These are phyloP conservation scores for Drosophila seclusa DNA, from an alignment of 2,888 invertebrate genomes.

Conservation along the genomic window DNA sequence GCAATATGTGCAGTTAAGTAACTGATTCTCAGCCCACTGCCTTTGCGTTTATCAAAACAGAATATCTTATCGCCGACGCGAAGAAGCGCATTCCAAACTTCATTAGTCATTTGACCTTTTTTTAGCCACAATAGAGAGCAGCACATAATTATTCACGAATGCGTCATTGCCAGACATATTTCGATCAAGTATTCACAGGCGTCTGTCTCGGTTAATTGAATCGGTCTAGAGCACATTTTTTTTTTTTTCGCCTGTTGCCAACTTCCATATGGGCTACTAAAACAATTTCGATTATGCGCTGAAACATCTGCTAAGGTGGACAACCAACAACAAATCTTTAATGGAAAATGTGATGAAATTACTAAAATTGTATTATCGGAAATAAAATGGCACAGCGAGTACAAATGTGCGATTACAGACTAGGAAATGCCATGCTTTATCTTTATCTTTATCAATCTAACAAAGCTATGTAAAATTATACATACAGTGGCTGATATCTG, in stretches of 20 bases:
- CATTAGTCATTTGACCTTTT: conserved; percentile 47
- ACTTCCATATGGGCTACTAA: conserved; percentile 50
- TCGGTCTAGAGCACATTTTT: conserved; percentile 20
- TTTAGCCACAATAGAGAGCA: conserved; percentile 17
- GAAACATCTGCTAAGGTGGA: conserved; percentile 64
- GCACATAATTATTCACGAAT: conserved; percentile 42
- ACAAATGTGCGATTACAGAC: background rate
- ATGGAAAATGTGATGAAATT: background rate
- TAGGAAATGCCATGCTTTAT: background rate
- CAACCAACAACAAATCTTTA: conserved; percentile 13
- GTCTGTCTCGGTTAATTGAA: conserved; percentile 35
- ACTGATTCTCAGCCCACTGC: conserved; percentile 11
- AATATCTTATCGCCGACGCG: conserved; percentile 30
- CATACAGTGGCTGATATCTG: background rate
- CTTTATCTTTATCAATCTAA: background rate
- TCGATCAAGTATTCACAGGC: conserved; percentile 28
- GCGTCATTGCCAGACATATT: conserved; percentile 40
- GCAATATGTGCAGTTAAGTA: conserved; percentile 33
- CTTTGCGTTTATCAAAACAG: conserved; percentile 38
- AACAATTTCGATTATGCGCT: conserved; percentile 59
- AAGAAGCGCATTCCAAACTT: conserved; percentile 43
- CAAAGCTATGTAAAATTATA: background rate
- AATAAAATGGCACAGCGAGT: background rate
- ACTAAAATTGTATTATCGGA: background rate
- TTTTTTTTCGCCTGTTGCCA: conserved; percentile 25